Evolutionary conservation across 2,888 invertebrate species (phyloP).

Genomic region (Nephrocerus scutellatus): DNA sequence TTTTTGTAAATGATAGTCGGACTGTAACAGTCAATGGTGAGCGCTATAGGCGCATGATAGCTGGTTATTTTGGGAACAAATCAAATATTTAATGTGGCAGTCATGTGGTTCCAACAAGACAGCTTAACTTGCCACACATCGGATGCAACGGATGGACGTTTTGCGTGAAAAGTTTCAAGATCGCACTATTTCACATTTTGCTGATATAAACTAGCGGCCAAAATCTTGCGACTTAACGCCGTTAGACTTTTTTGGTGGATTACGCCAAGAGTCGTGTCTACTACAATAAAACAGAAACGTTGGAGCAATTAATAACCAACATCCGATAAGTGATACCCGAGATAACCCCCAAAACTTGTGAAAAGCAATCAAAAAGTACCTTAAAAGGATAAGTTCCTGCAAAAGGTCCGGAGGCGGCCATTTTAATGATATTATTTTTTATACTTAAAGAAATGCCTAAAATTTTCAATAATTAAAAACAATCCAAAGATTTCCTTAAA

Average conservation of each 20-base stretch:
- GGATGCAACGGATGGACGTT: neutral
- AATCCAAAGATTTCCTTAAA: neutral
- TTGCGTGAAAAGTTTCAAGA: constrained; percentile 1
- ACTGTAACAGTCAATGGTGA: too few species aligned
- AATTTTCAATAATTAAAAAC: too few species aligned
- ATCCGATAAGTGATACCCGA: constrained; percentile 2
- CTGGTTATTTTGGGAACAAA: neutral
- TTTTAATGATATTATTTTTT: neutral
- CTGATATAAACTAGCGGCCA: too few species aligned
- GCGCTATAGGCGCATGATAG: constrained; percentile 2
- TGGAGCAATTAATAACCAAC: constrained; percentile 2
- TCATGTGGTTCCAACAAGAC: constrained; percentile 1
- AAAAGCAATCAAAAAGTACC: too few species aligned
- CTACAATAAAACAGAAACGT: neutral
- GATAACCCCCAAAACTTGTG: constrained; percentile 3
- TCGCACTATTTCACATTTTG: neutral
- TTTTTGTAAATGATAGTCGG: too few species aligned
- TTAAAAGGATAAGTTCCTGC: too few species aligned
- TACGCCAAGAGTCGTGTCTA: neutral
- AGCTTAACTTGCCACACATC: neutral
- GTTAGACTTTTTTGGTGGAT: neutral
- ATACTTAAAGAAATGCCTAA: neutral
- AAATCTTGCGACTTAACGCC: neutral
- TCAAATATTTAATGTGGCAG: neutral
- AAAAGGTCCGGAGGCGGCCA: neutral